Evolutionary conservation across 2,888 invertebrate species (phyloP), one percentile per base, ranked within the genome.

Genomic region (Sabatieria punctata): DNA sequence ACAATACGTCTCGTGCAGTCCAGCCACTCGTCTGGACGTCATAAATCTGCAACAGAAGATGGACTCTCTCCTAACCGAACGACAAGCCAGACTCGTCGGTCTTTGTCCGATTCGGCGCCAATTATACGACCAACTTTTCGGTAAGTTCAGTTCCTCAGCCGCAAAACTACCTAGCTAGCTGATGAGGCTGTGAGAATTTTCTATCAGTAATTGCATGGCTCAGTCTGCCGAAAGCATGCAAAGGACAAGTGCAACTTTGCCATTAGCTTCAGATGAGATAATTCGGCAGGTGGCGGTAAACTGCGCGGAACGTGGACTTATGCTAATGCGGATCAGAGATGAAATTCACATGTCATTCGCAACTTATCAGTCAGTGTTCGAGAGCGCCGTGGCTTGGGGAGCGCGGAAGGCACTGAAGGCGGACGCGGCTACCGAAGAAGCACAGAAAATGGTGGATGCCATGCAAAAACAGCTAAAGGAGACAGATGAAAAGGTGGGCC

Each of bases 341-440:
- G 95, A 97, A 72, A 81, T 93, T 48, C 76, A 82, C 53, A 89
- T 95, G 80, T 91, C 93, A 0, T 81, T 95, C 71, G 83, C 88
- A 59, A 89, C 93, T 0, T 95, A 89, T 65, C 88, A 91, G 68
- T 85, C 88, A 0, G 73, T 97, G 1, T 91, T 93, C 63, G 93
- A 93, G 67, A 91, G 91, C 68, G 88, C 91, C 46, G 85, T 93
- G 44, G 91, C 93, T 1, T 97, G 91, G 65, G 93, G 91, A n/a
- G n/a, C n/a, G n/a, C n/a, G n/a, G n/a, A n/a, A n/a, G n/a, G n/a
- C n/a, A n/a, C n/a, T n/a, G n/a, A n/a, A n/a, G n/a, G n/a, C n/a
- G n/a, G n/a, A n/a, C n/a, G n/a, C n/a, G n/a, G n/a, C n/a, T n/a
- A n/a, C n/a, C n/a, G n/a, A n/a, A n/a, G n/a, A n/a, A n/a, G n/a